Percentiles rank a stretch among this genome's conserved stretches.
Conservation (phyloP, 2,113 vertebrate species). For the Paramormyrops kingsleyae region DNA sequence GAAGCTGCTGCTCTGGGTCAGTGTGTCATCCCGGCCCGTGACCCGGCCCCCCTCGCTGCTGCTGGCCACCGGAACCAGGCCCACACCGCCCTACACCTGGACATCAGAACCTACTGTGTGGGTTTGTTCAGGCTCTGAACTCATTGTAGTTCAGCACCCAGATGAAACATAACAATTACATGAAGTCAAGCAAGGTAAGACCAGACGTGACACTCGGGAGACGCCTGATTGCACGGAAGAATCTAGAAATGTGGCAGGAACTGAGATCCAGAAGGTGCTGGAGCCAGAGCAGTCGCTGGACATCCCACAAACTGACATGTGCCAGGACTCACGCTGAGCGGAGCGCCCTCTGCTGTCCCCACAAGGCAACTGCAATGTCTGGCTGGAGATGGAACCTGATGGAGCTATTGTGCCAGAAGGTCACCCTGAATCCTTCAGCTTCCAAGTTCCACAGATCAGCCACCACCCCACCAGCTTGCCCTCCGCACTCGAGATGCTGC, state of each 20-base stretch:
- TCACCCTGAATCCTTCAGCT: slow-evolving; percentile 81
- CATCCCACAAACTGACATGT: slow-evolving; percentile 84
- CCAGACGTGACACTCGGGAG: background rate
- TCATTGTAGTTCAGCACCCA: background rate
- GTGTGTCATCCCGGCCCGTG: slow-evolving; percentile 71
- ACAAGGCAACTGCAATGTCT: slow-evolving; percentile 85
- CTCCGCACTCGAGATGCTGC: background rate
- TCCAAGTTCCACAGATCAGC: slow-evolving; percentile 74
- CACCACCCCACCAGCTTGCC: slow-evolving; percentile 28
- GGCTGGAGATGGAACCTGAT: slow-evolving; percentile 76
- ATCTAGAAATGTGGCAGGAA: background rate
- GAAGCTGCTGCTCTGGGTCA: slow-evolving; percentile 72
- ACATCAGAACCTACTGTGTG: slow-evolving; percentile 71
- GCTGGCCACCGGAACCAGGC: slow-evolving; percentile 70
- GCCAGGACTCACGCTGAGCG: slow-evolving; percentile 75
- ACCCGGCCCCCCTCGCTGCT: slow-evolving; percentile 58
- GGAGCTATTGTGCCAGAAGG: slow-evolving; percentile 77
- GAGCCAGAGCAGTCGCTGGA: slow-evolving; percentile 78
- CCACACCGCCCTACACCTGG: slow-evolving; percentile 80
- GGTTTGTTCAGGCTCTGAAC: slow-evolving; percentile 42
- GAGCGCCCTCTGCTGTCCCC: slow-evolving; percentile 4
- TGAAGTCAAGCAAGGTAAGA: background rate
- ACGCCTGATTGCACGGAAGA: background rate
- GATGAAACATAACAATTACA: background rate
- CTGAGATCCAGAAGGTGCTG: slow-evolving; percentile 68